phyloP scores from a whole-genome alignment of 1,140 invertebrate genomes.

The Eupeodes corollae region DNA sequence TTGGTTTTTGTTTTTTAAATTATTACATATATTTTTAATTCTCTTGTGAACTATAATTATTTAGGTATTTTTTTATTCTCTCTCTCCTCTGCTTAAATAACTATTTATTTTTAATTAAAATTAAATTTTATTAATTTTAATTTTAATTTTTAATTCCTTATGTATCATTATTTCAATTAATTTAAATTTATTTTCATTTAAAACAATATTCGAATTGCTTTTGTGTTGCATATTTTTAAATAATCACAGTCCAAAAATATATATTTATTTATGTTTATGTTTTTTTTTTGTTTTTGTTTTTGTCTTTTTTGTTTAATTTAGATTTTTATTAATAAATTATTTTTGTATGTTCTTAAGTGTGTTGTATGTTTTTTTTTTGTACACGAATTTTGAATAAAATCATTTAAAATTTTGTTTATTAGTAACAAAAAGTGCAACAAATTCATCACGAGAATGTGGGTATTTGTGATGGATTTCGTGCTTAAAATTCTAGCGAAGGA shows the following conservation, averaged over 20 bases:
- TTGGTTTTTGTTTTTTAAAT: too few relatives aligned
- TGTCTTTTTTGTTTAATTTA: not conserved
- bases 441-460: too few relatives aligned
- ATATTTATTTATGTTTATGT: slow-evolving; percentile 1
- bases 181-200: not conserved
- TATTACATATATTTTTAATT: too few relatives aligned
- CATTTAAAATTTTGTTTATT: too few relatives aligned
- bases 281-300: slow-evolving; percentile 4
- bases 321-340: not conserved
- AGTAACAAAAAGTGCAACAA: too few relatives aligned
- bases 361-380: not conserved
- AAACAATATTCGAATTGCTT: slow-evolving; percentile 17
- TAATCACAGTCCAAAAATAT: slow-evolving; percentile 36
- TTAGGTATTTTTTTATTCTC: not conserved
- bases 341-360: not conserved
- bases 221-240: slow-evolving; percentile 16
- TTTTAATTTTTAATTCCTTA: not conserved
- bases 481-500: too few relatives aligned
- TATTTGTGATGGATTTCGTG: too few relatives aligned
- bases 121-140: not conserved
- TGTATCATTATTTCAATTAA: not conserved
- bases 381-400: not conserved
- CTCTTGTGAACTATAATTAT: too few relatives aligned
- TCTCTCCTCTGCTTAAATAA: not conserved
- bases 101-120: not conserved